Percentiles rank a stretch among this genome's conserved stretches.
Conservation (phyloP, 2,888 invertebrate species). For the Drosophila neotestacea region DNA sequence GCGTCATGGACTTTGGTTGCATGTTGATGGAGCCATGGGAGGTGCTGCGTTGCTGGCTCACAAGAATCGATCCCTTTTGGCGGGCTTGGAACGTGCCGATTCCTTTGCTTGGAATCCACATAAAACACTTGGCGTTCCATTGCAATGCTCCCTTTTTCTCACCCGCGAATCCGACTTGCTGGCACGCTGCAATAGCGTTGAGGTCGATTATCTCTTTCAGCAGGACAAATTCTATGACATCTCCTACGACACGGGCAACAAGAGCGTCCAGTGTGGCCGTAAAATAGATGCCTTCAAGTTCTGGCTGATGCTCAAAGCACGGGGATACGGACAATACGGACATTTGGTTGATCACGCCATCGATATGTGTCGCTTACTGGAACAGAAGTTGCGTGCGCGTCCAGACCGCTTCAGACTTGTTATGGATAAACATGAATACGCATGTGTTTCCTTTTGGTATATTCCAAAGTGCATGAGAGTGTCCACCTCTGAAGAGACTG, state of each 20-base stretch:
- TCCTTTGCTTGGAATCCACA: slow-evolving; percentile 95
- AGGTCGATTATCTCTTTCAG: slow-evolving; percentile 92
- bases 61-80: slow-evolving; percentile 87
- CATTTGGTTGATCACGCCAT: slow-evolving; percentile 89
- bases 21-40: slow-evolving; percentile 94
- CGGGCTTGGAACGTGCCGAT: slow-evolving; percentile 87
- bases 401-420: slow-evolving; percentile 88
- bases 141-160: slow-evolving; percentile 91
- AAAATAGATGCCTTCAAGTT: slow-evolving; percentile 96
- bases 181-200: slow-evolving; percentile 88
- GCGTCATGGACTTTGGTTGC: slow-evolving; percentile 91
- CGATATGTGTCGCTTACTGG: slow-evolving; percentile 87
- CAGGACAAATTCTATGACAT: slow-evolving; percentile 94
- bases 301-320: slow-evolving; percentile 96
- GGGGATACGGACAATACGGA: slow-evolving; percentile 88
- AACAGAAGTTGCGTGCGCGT: slow-evolving; percentile 86
- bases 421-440: slow-evolving; percentile 88
- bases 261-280: slow-evolving; percentile 96
- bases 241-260: slow-evolving; percentile 92
- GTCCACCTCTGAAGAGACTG: slow-evolving; percentile 76
- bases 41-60: slow-evolving; percentile 90
- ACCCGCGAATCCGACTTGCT: slow-evolving; percentile 86
- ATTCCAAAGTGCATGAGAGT: slow-evolving; percentile 87
- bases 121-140: slow-evolving; percentile 92
- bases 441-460: slow-evolving; percentile 97